Conservation (phyloP, 2,113 vertebrate genomes). For the Merops nubicus region DNA sequence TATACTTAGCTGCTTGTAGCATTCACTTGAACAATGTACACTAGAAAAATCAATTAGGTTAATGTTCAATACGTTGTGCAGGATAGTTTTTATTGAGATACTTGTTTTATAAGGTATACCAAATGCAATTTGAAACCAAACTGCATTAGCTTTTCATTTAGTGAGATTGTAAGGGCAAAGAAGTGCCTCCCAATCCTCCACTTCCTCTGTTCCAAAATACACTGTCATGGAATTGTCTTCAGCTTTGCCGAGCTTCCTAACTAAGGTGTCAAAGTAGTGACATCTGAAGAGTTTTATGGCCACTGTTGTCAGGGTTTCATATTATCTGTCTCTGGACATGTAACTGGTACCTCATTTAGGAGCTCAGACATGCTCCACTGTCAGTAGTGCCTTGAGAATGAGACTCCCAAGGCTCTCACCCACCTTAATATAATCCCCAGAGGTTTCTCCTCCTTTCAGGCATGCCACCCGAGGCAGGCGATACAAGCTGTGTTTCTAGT, state of each 20-base stretch:
- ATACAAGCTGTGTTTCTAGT: not conserved
- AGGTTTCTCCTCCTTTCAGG: not conserved
- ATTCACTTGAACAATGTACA: not conserved
- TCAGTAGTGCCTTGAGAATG: not conserved
- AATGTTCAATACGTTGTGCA: fast-evolving
- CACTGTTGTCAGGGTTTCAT: not conserved
- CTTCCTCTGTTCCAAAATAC: not conserved
- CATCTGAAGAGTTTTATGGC: not conserved
- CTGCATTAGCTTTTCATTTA: not conserved
- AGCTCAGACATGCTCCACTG: not conserved
- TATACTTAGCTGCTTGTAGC: not conserved
- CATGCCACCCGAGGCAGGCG: not conserved
- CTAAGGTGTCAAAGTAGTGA: not conserved
- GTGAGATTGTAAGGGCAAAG: not conserved
- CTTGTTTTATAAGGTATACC: not conserved
- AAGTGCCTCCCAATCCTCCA: not conserved
- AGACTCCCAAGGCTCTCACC: not conserved
- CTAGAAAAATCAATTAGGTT: not conserved
- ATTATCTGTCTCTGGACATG: not conserved
- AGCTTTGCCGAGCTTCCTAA: not conserved
- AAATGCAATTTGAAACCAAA: not conserved
- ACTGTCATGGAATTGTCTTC: not conserved
- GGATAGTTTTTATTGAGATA: not conserved
- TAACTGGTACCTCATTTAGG: not conserved
- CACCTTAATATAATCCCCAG: not conserved